Evolutionary conservation across 2,888 invertebrate species (phyloP).

Genomic region (Harpalus rubripes): DNA sequence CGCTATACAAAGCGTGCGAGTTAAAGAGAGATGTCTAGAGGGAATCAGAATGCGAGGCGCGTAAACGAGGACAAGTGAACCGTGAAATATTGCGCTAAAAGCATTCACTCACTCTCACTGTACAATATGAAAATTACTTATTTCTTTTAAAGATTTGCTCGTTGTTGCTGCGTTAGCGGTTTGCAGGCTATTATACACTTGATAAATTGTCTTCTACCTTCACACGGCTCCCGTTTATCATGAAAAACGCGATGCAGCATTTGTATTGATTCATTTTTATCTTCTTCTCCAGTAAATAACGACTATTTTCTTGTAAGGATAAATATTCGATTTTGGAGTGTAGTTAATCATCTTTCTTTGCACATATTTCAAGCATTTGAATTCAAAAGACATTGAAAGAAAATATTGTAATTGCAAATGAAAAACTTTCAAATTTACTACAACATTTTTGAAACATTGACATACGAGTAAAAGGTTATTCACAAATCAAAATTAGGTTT

Average conservation of each 20-base stretch:
- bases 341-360: background rate
- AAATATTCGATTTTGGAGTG: background rate
- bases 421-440: too few species aligned
- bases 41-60: conserved; percentile 53
- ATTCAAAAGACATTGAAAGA: too few species aligned
- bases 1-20: background rate
- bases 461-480: too few species aligned
- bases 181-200: conserved; percentile 11
- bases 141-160: conserved; percentile 14
- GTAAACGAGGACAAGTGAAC: conserved; percentile 55
- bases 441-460: too few species aligned
- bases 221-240: conserved; percentile 22
- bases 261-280: conserved; percentile 47
- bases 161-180: conserved; percentile 24
- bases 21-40: background rate
- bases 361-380: background rate
- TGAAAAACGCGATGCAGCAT: conserved; percentile 32
- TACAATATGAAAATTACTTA: conserved; percentile 7
- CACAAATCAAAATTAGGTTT: too few species aligned
- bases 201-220: conserved; percentile 27
- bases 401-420: too few species aligned
- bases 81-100: conserved; percentile 64
- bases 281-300: conserved; percentile 23
- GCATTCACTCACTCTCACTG: conserved; percentile 53
- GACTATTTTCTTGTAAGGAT: conserved; percentile 4